Conservation (phyloP, 2,888 invertebrate genomes). For the Drosophila rubida region DNA sequence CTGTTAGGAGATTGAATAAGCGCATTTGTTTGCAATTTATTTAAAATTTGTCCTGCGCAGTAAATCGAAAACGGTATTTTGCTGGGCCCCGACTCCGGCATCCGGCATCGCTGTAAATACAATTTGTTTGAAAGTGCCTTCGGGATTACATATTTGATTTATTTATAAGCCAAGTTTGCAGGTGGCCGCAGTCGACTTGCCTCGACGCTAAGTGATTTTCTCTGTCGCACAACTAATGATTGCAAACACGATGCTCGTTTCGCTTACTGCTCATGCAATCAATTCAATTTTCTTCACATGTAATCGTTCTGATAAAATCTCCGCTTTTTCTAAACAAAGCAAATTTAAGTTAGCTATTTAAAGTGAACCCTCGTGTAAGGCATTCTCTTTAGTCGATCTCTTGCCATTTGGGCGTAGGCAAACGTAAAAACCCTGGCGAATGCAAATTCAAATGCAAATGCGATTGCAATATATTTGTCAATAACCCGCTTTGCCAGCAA, state of each 20-base stretch:
- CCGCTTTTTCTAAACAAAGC: too few species aligned
- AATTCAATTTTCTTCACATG: background rate
- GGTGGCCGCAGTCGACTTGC: conserved; percentile 18
- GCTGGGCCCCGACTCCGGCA: background rate
- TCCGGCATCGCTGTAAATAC: conserved; percentile 3
- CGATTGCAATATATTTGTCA: conserved; percentile 39
- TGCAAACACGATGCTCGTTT: too few species aligned
- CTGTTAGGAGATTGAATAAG: conserved; percentile 67
- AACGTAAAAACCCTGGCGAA: conserved; percentile 41
- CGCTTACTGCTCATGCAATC: too few species aligned
- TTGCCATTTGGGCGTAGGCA: conserved; percentile 35
- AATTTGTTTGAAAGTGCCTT: conserved; percentile 55
- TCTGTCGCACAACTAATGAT: conserved; percentile 10
- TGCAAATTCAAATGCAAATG: conserved; percentile 28
- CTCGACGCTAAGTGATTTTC: conserved; percentile 35
- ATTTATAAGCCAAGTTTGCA: conserved; percentile 37
- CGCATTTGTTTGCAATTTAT: conserved; percentile 75
- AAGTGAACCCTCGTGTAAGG: background rate
- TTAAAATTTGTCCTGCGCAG: conserved; percentile 64
- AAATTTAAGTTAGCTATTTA: too few species aligned
- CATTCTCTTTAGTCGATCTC: conserved; percentile 29
- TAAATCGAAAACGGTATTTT: conserved; percentile 54
- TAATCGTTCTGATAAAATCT: too few species aligned
- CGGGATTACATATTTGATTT: conserved; percentile 41
- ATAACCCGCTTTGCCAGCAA: conserved; percentile 4